Base-by-base conservation (phyloP, 2,888 invertebrate species). In the Phengaris arion region DNA sequence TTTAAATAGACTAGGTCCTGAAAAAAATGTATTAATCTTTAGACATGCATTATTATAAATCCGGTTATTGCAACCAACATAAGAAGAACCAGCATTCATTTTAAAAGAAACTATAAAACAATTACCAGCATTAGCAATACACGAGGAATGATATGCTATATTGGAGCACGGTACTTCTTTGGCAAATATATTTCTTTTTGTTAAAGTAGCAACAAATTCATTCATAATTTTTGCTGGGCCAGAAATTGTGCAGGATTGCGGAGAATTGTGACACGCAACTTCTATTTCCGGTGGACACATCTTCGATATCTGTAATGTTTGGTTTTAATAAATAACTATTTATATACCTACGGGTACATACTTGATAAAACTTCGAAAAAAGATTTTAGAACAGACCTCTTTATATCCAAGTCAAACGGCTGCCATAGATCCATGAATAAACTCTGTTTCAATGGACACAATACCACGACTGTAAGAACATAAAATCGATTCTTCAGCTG, bases 91-190 rank as follows among this genome's bases (percentile, higher is more conserved):
- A 2, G 35, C 4, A 57, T 6, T 57, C 10, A 59, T 59, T 59
- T 46, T 48, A 9, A 0, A 13, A 51, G 8, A 35, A 76, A 9
- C 45, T 35, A 22, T 46, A 51, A 59, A n/a, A 68, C 73, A 74
- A 81, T 80, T 80, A 88, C 92, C 95, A 76, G 96, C 96, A 75
- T 94, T 93, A 2, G 95, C 94, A 81, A 98, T 97, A 82, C 97
- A 59, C 96, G 94, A n/a, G 69, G 98, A 98, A 85, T 98, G 98
- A 84, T 98, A 98, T 0, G 98, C 97, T 78, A 98, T 97, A 81
- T 98, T 97, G 15, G 97, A 95, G 79, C 97, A 97, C 2, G 89
- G 89, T 2, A 92, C 92, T 81, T 91, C 91, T 69, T 87, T 91
- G 0, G 91, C 91, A 68, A 92, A 92, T n/a, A 91, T 85, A 2